Percentiles rank a stretch among this genome's conserved stretches.
phyloP scores from a whole-genome alignment of 2,113 vertebrate genomes.

The Mobula birostris region DNA sequence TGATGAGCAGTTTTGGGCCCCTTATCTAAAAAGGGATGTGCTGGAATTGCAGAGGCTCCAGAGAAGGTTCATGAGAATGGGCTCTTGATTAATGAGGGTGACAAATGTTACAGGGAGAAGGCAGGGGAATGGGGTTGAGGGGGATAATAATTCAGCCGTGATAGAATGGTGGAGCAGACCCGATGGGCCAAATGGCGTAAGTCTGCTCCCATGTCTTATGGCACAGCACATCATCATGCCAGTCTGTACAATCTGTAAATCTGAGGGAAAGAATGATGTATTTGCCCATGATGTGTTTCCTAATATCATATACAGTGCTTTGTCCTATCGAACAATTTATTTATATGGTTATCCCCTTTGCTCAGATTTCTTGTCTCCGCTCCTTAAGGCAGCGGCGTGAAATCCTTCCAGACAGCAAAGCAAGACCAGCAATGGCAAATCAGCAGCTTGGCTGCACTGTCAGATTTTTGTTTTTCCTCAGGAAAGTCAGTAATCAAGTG shows the following conservation, averaged over 20 bases:
- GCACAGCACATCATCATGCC: no score
- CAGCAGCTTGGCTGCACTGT: background rate
- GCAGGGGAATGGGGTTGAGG: no score
- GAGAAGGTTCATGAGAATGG: no score
- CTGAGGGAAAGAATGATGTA: background rate
- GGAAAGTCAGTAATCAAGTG: background rate
- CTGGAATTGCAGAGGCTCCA: no score
- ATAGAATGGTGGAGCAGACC: no score
- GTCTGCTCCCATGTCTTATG: no score
- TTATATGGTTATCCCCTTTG: background rate
- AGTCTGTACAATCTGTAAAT: background rate
- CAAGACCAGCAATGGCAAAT: background rate
- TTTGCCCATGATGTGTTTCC: background rate
- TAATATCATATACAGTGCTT: background rate
- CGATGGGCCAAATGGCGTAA: no score
- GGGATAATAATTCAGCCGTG: no score
- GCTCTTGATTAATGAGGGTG: no score
- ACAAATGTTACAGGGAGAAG: no score
- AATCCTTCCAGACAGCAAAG: background rate
- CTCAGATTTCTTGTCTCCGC: background rate
- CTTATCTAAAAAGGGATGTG: no score
- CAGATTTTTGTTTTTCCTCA: background rate
- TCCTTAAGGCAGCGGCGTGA: background rate
- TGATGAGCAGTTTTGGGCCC: no score
- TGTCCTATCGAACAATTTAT: background rate